Percentiles rank a stretch among this genome's conserved stretches.
These are phyloP conservation scores for Nycticryphes semicollaris DNA, from an alignment of 2,113 vertebrate species.

Conservation along the genomic window DNA sequence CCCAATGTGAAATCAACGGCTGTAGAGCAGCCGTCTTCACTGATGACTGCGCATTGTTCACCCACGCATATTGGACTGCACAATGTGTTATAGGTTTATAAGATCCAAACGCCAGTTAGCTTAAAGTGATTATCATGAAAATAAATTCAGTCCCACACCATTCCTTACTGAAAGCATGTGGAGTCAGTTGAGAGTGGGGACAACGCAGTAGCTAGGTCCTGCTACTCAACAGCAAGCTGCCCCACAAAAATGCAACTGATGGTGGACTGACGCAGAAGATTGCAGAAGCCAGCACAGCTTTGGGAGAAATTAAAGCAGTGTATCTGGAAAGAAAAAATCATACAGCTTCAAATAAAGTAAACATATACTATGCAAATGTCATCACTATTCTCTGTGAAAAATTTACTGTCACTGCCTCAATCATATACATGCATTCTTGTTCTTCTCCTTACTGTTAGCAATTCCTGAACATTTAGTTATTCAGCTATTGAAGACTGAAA, in stretches of 20 bases:
- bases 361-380: neutral
- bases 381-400: neutral
- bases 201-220: neutral
- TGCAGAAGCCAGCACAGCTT: neutral
- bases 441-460: neutral
- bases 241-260: neutral
- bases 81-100: rapidly evolving
- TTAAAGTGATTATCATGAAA: neutral
- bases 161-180: neutral
- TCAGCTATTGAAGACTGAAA: neutral
- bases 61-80: neutral
- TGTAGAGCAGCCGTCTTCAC: neutral
- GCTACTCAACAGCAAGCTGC: neutral
- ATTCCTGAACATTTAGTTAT: neutral
- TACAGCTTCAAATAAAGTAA: neutral
- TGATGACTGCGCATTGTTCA: neutral
- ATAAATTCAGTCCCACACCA: neutral
- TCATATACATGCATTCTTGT: neutral
- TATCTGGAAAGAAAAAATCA: neutral
- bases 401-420: neutral
- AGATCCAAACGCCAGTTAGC: neutral
- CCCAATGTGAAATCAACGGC: neutral
- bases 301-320: neutral
- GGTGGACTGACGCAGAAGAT: neutral
- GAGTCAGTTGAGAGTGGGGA: neutral